Percentiles rank a stretch among this genome's conserved stretches.
Evolutionary conservation across 2,113 vertebrate genomes (phyloP).

Genomic region (Xiphophorus maculatus): DNA sequence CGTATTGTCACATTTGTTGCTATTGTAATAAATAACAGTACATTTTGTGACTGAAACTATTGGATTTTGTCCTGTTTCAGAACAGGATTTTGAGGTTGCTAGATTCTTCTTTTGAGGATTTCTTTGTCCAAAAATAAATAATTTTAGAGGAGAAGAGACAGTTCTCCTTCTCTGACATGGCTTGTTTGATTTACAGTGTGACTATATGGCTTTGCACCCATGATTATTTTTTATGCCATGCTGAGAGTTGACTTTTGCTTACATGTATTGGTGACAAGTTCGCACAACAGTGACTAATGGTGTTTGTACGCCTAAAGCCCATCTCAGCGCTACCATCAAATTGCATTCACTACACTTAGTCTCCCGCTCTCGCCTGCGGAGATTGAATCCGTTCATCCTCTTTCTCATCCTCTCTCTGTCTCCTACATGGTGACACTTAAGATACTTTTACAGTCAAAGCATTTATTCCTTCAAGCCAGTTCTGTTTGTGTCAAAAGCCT

Average conservation of each 20-base stretch:
- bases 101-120: constrained; percentile 27
- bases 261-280: constrained; percentile 59
- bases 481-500: constrained; percentile 30
- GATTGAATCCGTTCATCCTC: constrained; percentile 65
- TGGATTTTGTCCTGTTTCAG: not conserved
- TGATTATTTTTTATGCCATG: constrained; percentile 32
- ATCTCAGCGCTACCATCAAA: constrained; percentile 72
- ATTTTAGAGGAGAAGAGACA: constrained; percentile 16
- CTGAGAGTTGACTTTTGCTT: constrained; percentile 27
- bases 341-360: constrained; percentile 72
- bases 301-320: constrained; percentile 73
- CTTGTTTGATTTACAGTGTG: constrained; percentile 29
- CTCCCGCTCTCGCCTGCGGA: constrained; percentile 45
- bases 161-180: constrained; percentile 22
- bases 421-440: constrained; percentile 48
- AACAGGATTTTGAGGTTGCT: not conserved
- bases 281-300: constrained; percentile 75
- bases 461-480: constrained; percentile 33
- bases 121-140: constrained; percentile 23
- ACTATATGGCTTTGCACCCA: constrained; percentile 2
- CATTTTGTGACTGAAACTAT: not conserved
- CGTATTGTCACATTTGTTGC: not conserved
- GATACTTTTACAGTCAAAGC: constrained; percentile 64
- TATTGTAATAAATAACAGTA: not conserved
- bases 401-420: constrained; percentile 14